Percentiles rank a stretch among this genome's conserved stretches.
phyloP scores from a whole-genome alignment of 2,888 invertebrate genomes.

The Dione juno region DNA sequence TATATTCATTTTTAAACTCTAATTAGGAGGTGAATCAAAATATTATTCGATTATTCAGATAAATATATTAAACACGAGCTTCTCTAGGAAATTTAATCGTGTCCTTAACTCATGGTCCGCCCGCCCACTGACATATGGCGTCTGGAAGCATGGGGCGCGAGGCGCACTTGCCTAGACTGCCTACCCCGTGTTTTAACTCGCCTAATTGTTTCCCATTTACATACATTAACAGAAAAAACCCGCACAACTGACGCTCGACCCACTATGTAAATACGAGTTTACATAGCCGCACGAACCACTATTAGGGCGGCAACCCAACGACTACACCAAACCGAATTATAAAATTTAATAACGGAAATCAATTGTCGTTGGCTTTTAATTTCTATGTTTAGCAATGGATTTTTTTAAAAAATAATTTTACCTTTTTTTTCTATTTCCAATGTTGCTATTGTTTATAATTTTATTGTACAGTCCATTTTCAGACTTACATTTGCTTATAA shows the following conservation, averaged over 20 bases:
- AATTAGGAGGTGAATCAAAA: too few relatives aligned
- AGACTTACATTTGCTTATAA: neutral
- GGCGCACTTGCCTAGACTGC: conserved; percentile 78
- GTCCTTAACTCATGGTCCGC: conserved; percentile 48
- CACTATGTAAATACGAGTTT: conserved; percentile 71
- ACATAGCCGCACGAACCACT: conserved; percentile 58
- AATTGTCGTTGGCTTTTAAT: conserved; percentile 67
- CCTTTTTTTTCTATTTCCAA: neutral
- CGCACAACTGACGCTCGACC: conserved; percentile 74
- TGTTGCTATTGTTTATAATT: neutral
- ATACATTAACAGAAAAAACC: conserved; percentile 79
- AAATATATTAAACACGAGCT: conserved; percentile 6
- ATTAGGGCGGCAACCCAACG: conserved; percentile 59
- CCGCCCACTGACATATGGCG: conserved; percentile 80
- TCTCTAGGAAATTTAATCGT: conserved; percentile 30
- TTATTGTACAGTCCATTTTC: neutral
- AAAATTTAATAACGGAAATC: conserved; percentile 72
- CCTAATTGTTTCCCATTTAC: conserved; percentile 83
- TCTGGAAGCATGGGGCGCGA: conserved; percentile 70
- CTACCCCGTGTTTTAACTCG: conserved; percentile 83
- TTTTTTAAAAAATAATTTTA: neutral
- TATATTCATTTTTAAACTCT: too few relatives aligned
- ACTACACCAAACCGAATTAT: conserved; percentile 64
- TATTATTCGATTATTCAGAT: neutral
- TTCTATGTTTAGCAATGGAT: conserved; percentile 49